Base-by-base conservation (phyloP, 2,888 invertebrate genomes). In the Horisme vitalbata region DNA sequence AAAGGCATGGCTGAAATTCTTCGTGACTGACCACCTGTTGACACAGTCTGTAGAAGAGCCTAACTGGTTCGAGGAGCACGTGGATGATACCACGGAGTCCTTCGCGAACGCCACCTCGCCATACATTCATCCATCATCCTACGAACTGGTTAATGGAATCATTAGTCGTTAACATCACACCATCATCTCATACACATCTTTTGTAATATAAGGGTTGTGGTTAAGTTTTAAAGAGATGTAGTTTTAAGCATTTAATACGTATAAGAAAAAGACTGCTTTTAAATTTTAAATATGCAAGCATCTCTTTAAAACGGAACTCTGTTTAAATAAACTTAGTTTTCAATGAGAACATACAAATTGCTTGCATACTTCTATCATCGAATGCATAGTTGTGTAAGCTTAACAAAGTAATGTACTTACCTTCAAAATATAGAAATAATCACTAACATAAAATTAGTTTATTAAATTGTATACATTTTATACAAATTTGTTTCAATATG, bases 1-100 rank as follows among this genome's bases (percentile, higher is more conserved):
- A 73, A 89, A 90, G 90, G 90, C 90, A 68, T 90, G 90, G 90
- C 90, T 89, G 89, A 90, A 90, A 78, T 89, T 90, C 90, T 90
- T 81, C 90, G 85, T 89, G 73, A 90, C 90, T 75, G 90, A 90
- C 74, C 78, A 82, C 68, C 82, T 79, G 71, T 79, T 88, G 75
- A 80, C 83, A 79, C 85, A 90, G 72, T 81, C 81, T 69, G 69
- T 86, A 65, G 83, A 86, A 71, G 88, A 86, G 76, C 85, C 89
- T 64, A 74, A 80, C 64, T 87, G 90, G 88, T 87, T 87, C 70
- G 72, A 78, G 61, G 73, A 81, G 61, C 75, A 83, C 56, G 70
- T 76, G 57, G 76, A 80, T 68, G 67, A 70, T 47, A 79, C 82
- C 57, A 83, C 86, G 65, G 80, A 84, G 63, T 75, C 79, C 68